A percentile compares a stretch with the other conserved stretches of the same genome.
Conservation (phyloP, 2,113 vertebrate species). For the Myodes glareolus region DNA sequence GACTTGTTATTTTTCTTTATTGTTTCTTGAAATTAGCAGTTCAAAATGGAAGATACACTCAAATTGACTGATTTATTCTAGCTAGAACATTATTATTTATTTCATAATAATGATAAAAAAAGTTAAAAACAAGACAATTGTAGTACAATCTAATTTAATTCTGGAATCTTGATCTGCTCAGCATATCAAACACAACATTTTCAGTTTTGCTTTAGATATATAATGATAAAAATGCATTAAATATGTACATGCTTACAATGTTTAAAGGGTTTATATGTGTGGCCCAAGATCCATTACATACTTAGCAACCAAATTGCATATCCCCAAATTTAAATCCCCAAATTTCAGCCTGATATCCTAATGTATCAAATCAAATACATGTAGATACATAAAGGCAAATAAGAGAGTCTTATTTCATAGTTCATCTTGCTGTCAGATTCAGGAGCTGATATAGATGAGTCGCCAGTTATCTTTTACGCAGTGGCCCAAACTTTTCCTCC, state of each 20-base stretch:
- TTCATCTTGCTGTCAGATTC: conserved; percentile 56
- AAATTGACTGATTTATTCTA: background rate
- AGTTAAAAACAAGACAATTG: background rate
- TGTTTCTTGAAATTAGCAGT: background rate
- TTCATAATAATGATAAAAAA: background rate
- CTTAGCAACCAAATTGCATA: background rate
- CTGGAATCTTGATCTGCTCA: background rate
- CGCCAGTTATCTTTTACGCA: conserved; percentile 12
- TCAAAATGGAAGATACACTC: background rate
- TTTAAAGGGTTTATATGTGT: background rate
- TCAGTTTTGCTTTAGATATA: background rate
- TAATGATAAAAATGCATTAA: background rate
- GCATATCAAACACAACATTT: background rate
- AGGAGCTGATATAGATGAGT: background rate
- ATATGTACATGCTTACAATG: background rate
- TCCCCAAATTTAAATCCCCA: background rate
- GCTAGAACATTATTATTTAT: background rate
- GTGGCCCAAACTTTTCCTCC: background rate
- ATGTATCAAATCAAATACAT: background rate
- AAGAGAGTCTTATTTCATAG: conserved; percentile 36
- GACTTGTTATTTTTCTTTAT: background rate
- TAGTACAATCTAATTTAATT: background rate
- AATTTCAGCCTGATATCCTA: background rate
- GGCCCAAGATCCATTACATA: background rate
- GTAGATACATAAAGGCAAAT: background rate